Base-by-base conservation (phyloP, 2,113 vertebrate species). In the Lampris megalopsis region DNA sequence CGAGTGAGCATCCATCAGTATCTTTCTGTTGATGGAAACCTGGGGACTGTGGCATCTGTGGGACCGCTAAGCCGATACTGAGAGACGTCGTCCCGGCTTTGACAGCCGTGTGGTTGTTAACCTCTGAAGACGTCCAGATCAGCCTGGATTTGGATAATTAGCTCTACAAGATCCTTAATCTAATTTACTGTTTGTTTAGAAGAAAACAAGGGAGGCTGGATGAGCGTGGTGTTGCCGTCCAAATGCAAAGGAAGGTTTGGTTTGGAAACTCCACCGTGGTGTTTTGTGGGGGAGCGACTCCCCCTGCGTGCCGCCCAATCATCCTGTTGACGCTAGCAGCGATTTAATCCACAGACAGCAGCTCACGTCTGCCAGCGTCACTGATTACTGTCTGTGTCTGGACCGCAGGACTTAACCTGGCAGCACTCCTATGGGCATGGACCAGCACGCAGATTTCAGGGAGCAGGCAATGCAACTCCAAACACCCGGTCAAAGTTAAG, bases 81-180 rank as follows among this genome's bases (percentile, higher is more conserved):
- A 43, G 3, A 37, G 45, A 61, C 2, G 6, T 57, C n/a, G 35
- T 5, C 3, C 9, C 24, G 4, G 5, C 1, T 37, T 36, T 37
- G 24, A 36, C 54, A 35, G n/a, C 54, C 5, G 9, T 62, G 13
- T 42, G 47, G 37, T 61, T 66, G 52, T 58, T 40, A 70, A 71
- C 85, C 71, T 79, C 72, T 74, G 13, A 73, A 10, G 42, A 40
- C 68, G 56, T 56, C 3, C 45, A 65, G 58, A 79, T 88, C 69
- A 80, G 38, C 11, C 24, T 2, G 61, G 80, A 77, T 86, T 86
- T 85, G 41, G 49, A 6, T 83, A 77, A 87, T 90, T 78, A 38
- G 71, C 83, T 86, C 80, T 45, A 35, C 54, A 45, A 0, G 0
- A 24, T 61, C 68, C 68, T 65, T 54, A 63, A 73, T 80, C 61